A percentile compares a stretch with the other conserved stretches of the same genome.
phyloP scores from a whole-genome alignment of 2,888 invertebrate species.

The Hipparchia semele region DNA sequence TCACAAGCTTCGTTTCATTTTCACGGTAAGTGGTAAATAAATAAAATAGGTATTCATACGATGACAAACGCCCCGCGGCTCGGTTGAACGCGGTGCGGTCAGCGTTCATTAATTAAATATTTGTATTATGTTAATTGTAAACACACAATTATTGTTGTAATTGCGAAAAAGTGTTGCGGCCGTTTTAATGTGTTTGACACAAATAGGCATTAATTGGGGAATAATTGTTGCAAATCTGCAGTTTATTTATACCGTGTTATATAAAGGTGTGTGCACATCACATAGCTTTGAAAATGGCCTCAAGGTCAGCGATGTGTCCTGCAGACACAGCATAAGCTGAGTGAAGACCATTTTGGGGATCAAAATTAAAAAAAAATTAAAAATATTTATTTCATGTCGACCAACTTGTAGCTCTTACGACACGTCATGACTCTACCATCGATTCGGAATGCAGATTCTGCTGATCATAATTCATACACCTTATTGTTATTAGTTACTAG shows the following conservation, averaged over 20 bases:
- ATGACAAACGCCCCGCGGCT: constrained; percentile 25
- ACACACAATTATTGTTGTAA: constrained; percentile 27
- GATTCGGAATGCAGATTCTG: no score
- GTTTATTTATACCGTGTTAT: neutral
- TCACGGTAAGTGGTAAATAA: no score
- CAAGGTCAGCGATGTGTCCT: no score
- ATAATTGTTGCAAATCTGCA: constrained; percentile 7
- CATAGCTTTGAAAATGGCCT: neutral
- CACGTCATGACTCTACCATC: no score
- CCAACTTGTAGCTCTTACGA: no score
- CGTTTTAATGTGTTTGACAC: constrained; percentile 17
- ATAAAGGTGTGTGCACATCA: neutral
- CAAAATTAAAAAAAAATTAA: no score
- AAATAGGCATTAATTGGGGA: constrained; percentile 19
- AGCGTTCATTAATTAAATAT: constrained; percentile 34
- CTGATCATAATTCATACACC: no score
- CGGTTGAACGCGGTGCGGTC: constrained; percentile 25
- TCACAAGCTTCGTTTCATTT: constrained; percentile 3
- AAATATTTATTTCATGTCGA: no score
- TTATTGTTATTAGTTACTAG: no score
- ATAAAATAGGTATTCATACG: constrained; percentile 16
- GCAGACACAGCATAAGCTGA: no score
- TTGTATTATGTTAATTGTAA: constrained; percentile 36
- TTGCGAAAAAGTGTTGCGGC: constrained; percentile 22
- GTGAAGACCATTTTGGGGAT: no score